These are phyloP conservation scores for Dreissena rostriformis DNA, from an alignment of 1,140 invertebrate genomes.

Conservation along the genomic window DNA sequence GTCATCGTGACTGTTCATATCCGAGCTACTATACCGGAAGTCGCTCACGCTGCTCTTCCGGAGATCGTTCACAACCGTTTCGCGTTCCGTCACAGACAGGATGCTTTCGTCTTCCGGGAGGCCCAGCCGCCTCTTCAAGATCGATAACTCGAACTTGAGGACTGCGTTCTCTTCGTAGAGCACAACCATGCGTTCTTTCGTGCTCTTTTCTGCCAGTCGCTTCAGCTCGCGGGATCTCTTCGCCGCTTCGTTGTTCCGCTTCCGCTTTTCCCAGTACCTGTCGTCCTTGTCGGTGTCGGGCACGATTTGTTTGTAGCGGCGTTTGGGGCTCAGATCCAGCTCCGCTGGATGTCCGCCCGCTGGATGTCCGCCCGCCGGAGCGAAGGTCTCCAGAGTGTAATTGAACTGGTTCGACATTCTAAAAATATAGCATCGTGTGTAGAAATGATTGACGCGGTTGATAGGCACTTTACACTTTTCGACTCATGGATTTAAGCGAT, in stretches of 20 bases:
- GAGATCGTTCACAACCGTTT: neutral
- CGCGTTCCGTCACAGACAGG: slow-evolving; percentile 13
- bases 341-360: neutral
- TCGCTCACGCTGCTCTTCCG: neutral
- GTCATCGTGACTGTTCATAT: neutral
- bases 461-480: too few relatives aligned
- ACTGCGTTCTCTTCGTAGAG: slow-evolving; percentile 53
- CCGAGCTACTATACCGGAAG: neutral
- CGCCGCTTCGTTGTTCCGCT: slow-evolving; percentile 92
- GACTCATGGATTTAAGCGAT: too few relatives aligned
- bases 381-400: neutral
- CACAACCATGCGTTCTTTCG: slow-evolving; percentile 1
- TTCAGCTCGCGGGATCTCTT: slow-evolving; percentile 58
- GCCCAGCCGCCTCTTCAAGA: slow-evolving; percentile 27
- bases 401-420: neutral
- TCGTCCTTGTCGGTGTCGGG: slow-evolving; percentile 98
- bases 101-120: slow-evolving; percentile 30
- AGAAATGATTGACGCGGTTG: neutral
- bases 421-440: neutral
- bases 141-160: slow-evolving; percentile 37
- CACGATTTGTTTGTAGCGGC: slow-evolving; percentile 82
- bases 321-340: neutral
- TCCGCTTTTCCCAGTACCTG: slow-evolving; percentile 96
- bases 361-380: neutral
- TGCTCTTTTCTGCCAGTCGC: slow-evolving; percentile 20